These are phyloP conservation scores for Blastobasis adustella DNA, from an alignment of 2,888 invertebrate genomes.

Conservation along the genomic window DNA sequence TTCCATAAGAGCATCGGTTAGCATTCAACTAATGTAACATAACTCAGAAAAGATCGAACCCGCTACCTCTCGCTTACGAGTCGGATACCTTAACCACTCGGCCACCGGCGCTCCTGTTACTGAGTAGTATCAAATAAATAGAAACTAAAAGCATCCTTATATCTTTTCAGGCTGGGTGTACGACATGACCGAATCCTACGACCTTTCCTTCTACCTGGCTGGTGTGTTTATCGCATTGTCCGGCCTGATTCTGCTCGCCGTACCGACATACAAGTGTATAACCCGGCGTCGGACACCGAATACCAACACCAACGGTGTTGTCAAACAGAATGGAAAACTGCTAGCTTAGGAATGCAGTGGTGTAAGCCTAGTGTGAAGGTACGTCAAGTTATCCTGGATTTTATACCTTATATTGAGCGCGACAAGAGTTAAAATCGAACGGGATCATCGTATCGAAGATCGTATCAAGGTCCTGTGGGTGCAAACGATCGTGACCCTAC, in stretches of 20 bases:
- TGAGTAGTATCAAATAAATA: not conserved
- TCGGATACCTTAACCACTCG: not conserved
- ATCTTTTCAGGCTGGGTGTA: slow-evolving; percentile 83
- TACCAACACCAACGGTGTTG: slow-evolving; percentile 20
- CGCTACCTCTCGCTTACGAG: not conserved
- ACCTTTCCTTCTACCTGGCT: slow-evolving; percentile 86
- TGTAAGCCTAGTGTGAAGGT: no score
- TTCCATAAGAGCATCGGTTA: no score
- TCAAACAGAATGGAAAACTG: slow-evolving; percentile 36
- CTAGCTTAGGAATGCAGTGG: slow-evolving; percentile 9
- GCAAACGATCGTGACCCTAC: no score
- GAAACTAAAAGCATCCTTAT: not conserved
- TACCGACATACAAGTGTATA: slow-evolving; percentile 21
- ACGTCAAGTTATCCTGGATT: no score
- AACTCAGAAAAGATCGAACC: not conserved
- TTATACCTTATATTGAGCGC: no score
- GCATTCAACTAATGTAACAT: no score
- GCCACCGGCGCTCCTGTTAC: not conserved
- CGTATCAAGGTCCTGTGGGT: no score
- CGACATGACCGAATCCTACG: slow-evolving; percentile 85
- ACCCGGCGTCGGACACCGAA: not conserved
- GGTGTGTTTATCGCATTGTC: slow-evolving; percentile 87
- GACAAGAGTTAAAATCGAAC: no score
- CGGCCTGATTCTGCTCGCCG: slow-evolving; percentile 75
- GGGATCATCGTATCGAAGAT: no score